Evolutionary conservation across 1,140 invertebrate species (phyloP).

Genomic region (Ceratina calcarata): DNA sequence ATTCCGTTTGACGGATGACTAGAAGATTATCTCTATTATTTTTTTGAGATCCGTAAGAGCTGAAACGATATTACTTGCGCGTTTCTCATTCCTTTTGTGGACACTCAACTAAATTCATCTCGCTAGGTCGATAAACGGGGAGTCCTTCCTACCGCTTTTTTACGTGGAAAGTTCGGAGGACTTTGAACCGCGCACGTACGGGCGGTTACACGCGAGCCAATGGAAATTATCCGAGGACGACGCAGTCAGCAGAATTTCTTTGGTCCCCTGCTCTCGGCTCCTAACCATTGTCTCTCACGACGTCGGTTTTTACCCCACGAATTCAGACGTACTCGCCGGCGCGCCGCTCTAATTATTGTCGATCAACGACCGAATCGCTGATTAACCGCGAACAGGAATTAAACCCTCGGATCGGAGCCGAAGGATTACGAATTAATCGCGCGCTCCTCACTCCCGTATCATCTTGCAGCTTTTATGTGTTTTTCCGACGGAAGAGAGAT

Average conservation of each 20-base stretch:
- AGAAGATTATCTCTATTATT: neutral
- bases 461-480: too few relatives aligned
- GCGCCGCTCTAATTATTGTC: constrained; percentile 16
- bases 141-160: constrained; percentile 30
- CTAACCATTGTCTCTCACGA: constrained; percentile 21
- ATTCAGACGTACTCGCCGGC: constrained; percentile 5
- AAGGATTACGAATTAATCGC: constrained; percentile 37
- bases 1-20: neutral
- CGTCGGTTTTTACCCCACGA: neutral
- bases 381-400: constrained; percentile 3
- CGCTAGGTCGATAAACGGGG: constrained; percentile 19
- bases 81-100: too few relatives aligned
- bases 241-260: constrained; percentile 48
- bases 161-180: constrained; percentile 10
- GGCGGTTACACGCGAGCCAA: neutral
- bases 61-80: neutral
- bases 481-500: constrained; percentile 10
- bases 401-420: neutral
- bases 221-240: constrained; percentile 10
- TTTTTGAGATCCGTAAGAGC: neutral
- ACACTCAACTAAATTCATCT: constrained; percentile 51
- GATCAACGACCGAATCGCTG: neutral
- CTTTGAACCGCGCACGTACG: constrained; percentile 12
- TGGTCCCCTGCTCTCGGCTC: neutral
- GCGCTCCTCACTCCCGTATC: too few relatives aligned